These are phyloP conservation scores for Scortum barcoo DNA, from an alignment of 2,113 vertebrate species.

Conservation along the genomic window DNA sequence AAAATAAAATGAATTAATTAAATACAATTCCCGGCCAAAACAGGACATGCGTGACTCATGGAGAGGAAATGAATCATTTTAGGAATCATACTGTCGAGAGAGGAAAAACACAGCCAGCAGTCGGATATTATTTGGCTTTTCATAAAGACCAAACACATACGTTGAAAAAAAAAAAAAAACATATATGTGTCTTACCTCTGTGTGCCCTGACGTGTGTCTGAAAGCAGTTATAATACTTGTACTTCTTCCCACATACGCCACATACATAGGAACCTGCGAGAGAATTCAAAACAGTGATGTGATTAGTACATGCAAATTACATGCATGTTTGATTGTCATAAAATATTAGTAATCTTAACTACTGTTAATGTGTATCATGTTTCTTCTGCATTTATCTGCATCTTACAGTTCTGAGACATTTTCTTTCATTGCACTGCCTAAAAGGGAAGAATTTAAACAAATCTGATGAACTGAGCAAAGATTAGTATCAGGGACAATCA, in stretches of 20 bases:
- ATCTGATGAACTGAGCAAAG: slow-evolving; percentile 15
- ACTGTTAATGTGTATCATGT: background rate
- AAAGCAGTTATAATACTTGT: slow-evolving; percentile 99
- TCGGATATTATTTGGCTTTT: slow-evolving; percentile 17
- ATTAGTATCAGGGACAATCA: background rate
- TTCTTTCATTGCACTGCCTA: background rate
- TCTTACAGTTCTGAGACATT: background rate
- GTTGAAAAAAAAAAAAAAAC: no score
- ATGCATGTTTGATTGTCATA: background rate
- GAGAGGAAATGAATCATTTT: slow-evolving; percentile 34
- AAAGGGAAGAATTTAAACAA: background rate
- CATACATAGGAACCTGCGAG: slow-evolving; percentile 95
- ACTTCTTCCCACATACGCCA: slow-evolving; percentile 97
- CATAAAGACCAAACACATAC: background rate
- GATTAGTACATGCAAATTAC: background rate
- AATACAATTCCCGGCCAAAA: slow-evolving; percentile 23
- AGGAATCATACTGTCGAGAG: background rate
- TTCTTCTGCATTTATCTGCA: background rate
- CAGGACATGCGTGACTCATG: slow-evolving; percentile 27
- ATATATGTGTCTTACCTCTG: slow-evolving; percentile 87
- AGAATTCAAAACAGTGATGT: slow-evolving; percentile 39
- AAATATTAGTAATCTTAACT: background rate
- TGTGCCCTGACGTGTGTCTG: slow-evolving; percentile 98
- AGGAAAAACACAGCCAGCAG: slow-evolving; percentile 11
- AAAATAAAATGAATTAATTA: slow-evolving; percentile 2